phyloP scores from a whole-genome alignment of 2,797 vertebrate genomes.

The Lophius americanus region DNA sequence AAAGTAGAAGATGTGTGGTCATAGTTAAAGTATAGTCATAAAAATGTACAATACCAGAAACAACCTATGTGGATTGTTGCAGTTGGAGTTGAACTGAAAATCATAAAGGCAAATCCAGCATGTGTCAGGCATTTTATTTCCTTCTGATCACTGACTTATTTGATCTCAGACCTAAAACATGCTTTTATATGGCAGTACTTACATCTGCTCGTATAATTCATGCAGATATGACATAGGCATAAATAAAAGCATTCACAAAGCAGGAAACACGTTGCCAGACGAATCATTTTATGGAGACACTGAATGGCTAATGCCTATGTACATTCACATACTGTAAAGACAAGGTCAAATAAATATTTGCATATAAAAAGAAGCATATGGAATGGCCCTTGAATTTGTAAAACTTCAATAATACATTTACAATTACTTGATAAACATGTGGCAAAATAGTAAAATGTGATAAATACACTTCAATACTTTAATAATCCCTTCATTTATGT shows the following conservation, averaged over 20 bases:
- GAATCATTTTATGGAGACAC: constrained; percentile 35
- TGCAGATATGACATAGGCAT: constrained; percentile 34
- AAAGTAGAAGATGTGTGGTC: constrained; percentile 1
- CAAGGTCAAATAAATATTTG: constrained; percentile 74
- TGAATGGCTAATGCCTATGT: constrained; percentile 38
- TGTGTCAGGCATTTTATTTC: constrained; percentile 60
- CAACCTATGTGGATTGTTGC: constrained; percentile 11
- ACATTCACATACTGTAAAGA: constrained; percentile 59
- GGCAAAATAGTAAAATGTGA: constrained; percentile 46
- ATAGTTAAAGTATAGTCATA: background rate
- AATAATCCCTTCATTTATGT: constrained; percentile 74
- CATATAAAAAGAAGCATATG: constrained; percentile 54
- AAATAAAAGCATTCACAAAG: constrained; percentile 52
- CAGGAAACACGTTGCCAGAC: constrained; percentile 19
- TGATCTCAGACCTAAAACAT: constrained; percentile 47
- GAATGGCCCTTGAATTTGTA: constrained; percentile 21
- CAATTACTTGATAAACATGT: constrained; percentile 52
- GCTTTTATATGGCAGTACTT: constrained; percentile 45
- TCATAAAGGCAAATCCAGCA: constrained; percentile 23
- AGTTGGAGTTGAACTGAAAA: constrained; percentile 10
- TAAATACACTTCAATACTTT: constrained; percentile 62
- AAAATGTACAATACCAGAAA: background rate
- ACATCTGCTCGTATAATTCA: constrained; percentile 25
- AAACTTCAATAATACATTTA: constrained; percentile 42
- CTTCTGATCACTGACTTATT: constrained; percentile 45